These are phyloP conservation scores for Stegastes partitus DNA, from an alignment of 2,113 vertebrate genomes.

Conservation along the genomic window DNA sequence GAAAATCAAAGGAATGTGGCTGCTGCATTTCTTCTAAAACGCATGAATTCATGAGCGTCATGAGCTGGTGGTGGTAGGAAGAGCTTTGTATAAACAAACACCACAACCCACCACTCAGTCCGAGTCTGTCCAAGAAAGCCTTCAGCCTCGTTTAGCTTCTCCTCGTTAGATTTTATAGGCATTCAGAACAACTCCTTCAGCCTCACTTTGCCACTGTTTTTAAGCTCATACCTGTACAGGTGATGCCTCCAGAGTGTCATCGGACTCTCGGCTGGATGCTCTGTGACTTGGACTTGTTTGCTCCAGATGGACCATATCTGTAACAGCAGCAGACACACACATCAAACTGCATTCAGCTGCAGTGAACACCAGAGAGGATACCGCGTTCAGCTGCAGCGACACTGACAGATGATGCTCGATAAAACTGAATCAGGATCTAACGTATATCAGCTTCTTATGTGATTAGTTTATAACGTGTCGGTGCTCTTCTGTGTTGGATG, in stretches of 20 bases:
- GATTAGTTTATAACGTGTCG: too few relatives aligned
- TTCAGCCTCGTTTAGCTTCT: not conserved
- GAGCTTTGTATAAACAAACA: too few relatives aligned
- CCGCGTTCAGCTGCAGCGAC: not conserved
- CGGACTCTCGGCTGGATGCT: conserved; percentile 78
- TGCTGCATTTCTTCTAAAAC: conserved; percentile 5
- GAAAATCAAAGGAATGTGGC: conserved; percentile 31
- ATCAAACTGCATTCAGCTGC: conserved; percentile 14
- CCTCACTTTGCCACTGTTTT: not conserved
- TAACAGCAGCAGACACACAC: conserved; percentile 14
- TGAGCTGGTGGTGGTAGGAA: not conserved
- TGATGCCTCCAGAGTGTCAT: conserved; percentile 86
- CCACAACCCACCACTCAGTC: not conserved
- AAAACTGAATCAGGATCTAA: not conserved
- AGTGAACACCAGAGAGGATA: not conserved
- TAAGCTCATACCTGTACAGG: conserved; percentile 60
- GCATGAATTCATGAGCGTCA: conserved; percentile 7
- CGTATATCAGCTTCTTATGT: too few relatives aligned
- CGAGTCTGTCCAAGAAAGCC: not conserved
- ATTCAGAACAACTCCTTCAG: not conserved
- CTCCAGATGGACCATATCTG: conserved; percentile 92
- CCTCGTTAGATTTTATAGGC: not conserved
- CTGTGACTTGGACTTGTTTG: conserved; percentile 85
- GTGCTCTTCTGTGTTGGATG: not conserved
- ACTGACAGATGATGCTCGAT: not conserved